phyloP scores from a whole-genome alignment of 2,797 vertebrate genomes.

The Myripristis murdjan region DNA sequence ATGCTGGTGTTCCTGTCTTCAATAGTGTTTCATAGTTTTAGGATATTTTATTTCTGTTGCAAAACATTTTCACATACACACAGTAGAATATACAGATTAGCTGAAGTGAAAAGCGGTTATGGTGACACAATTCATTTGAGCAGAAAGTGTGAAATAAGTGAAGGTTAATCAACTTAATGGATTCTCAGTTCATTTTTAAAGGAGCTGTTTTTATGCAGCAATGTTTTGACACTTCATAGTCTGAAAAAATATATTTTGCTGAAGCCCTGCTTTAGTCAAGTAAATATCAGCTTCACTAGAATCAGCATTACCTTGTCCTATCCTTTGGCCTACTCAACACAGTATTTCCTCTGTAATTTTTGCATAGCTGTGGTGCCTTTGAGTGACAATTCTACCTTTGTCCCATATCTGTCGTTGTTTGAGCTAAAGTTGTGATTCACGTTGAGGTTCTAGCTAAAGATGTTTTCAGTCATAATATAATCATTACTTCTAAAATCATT shows the following conservation, averaged over 20 bases:
- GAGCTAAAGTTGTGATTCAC: no score
- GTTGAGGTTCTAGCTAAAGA: no score
- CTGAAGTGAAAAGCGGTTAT: not conserved
- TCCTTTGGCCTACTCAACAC: not conserved
- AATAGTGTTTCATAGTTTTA: constrained; percentile 11
- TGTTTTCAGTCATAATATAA: no score
- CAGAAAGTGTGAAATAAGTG: not conserved
- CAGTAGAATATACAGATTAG: not conserved
- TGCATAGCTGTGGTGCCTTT: not conserved
- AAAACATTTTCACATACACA: constrained; percentile 6
- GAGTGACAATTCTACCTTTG: no score
- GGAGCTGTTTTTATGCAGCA: not conserved
- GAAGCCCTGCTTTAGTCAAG: not conserved
- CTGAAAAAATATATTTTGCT: constrained; percentile 2
- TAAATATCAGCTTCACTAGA: not conserved
- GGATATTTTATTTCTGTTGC: not conserved
- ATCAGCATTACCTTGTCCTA: constrained; percentile 26
- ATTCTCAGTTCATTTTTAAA: not conserved
- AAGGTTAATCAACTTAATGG: not conserved
- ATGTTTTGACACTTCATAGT: not conserved
- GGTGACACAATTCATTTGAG: not conserved
- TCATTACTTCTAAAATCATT: no score
- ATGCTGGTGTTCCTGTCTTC: constrained; percentile 23
- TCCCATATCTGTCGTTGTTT: no score
- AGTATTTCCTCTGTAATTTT: not conserved